These are phyloP conservation scores for Theretra japonica DNA, from an alignment of 2,888 invertebrate species.

Conservation along the genomic window DNA sequence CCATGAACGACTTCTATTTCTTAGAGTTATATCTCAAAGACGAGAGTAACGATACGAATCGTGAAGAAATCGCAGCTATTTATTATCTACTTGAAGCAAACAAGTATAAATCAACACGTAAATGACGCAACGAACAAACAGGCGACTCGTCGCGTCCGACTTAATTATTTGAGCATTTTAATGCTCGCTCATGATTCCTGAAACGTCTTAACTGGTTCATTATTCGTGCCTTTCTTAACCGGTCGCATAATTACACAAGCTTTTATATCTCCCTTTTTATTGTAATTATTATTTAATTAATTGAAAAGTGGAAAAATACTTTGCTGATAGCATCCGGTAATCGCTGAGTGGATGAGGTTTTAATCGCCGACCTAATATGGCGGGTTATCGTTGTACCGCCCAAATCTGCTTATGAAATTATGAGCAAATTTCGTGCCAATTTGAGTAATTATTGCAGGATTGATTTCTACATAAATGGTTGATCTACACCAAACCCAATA, in stretches of 20 bases:
- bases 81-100: neutral
- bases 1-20: too few species aligned
- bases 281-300: neutral
- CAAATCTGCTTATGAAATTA: too few species aligned
- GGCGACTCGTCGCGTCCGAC: neutral
- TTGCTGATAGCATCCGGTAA: neutral
- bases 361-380: neutral
- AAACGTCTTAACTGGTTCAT: slow-evolving; percentile 6
- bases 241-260: neutral
- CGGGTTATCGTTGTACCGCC: too few species aligned
- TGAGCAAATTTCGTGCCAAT: neutral
- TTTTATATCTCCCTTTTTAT: neutral
- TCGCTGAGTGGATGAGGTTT: neutral
- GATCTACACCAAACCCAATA: too few species aligned
- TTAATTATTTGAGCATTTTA: slow-evolving; percentile 14
- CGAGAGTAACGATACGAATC: too few species aligned
- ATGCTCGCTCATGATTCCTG: slow-evolving; percentile 3
- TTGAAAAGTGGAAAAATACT: neutral
- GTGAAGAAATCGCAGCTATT: neutral
- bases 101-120: neutral
- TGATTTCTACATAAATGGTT: too few species aligned
- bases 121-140: slow-evolving; percentile 12
- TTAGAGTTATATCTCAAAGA: too few species aligned
- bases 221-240: neutral
- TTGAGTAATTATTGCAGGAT: neutral